Conservation (phyloP, 1,140 invertebrate species). For the Phthorimaea operculella region DNA sequence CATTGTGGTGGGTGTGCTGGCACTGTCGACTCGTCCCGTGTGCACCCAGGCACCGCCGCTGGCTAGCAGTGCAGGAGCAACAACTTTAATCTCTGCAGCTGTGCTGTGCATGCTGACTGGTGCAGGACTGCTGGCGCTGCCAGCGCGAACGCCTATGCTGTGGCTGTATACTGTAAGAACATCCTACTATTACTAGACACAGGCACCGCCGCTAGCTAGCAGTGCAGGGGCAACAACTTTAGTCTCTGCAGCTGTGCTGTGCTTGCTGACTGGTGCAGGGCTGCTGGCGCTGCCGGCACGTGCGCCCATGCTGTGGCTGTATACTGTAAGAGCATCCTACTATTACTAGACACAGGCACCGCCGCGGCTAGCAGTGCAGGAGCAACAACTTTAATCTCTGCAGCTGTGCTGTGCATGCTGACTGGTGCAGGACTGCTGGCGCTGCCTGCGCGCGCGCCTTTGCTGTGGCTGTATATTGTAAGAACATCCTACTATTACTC, state of each 20-base stretch:
- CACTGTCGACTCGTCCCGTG: neutral
- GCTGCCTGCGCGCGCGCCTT: neutral
- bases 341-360: neutral
- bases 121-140: constrained; percentile 13
- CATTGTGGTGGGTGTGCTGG: constrained; percentile 15
- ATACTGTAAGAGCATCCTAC: neutral
- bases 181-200: neutral
- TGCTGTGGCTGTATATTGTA: neutral
- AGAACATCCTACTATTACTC: neutral
- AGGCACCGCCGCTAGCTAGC: constrained; percentile 11
- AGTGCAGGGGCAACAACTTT: constrained; percentile 14
- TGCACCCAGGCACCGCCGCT: constrained; percentile 1
- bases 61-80: constrained; percentile 13
- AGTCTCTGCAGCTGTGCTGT: constrained; percentile 1
- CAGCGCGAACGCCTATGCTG: constrained; percentile 16
- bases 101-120: constrained; percentile 11
- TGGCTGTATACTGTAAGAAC: constrained; percentile 23
- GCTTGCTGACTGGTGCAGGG: constrained; percentile 12
- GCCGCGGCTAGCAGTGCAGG: constrained; percentile 16
- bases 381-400: constrained; percentile 10
- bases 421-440: constrained; percentile 13
- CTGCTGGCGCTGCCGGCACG: constrained; percentile 7
- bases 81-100: constrained; percentile 9
- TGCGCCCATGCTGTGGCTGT: neutral
- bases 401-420: constrained; percentile 6